Evolutionary conservation across 2,888 invertebrate genomes (phyloP), one percentile per base, ranked within the genome.

Genomic region (Nomada hirtipes): DNA sequence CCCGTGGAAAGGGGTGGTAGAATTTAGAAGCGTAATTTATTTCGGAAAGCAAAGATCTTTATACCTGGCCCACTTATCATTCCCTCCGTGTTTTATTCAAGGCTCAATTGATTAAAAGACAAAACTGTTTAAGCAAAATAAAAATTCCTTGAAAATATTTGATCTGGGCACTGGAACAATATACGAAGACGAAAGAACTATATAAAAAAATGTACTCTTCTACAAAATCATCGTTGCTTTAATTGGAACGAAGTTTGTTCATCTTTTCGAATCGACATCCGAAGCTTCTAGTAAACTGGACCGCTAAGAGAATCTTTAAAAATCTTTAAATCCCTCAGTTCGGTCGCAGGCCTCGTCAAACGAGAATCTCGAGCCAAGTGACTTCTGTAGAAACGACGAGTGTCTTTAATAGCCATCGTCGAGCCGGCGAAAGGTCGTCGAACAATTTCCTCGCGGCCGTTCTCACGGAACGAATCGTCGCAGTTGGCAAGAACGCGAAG

Each of bases 401-500:
- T 61, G 82, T 76, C 69, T 55, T 79, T 82, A 82, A 82, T 77
- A 64, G 83, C 61, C 77, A 69, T 82, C 82, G 76, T 76, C 53
- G 61, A 42, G 59, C 64, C 9, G 53, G 52, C 67, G 64, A 80
- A 69, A 74, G 80, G 55, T 36, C 55, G 63, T 59, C 74, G 68
- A 67, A 67, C 67, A 50, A 60, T 74, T 74, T 68, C 59, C 59
- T 57, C 36, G 29, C 29, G 57, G 50, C 36, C 44, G 20, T 26
- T 55, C n/a, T 4, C 53, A 20, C 57, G 44, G 57, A 63, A 47
- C 53, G 65, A 73, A 78, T 64, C 64, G 59, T 53, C 53, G 29
- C 20, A 50, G 26, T 53, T 55, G 26, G 26, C 26, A 26, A 26
- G 26, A 26, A 26, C 26, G 26, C 26, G 26, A 26, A 26, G 26